Conservation (phyloP, 2,797 vertebrate species). For the Sebastes taczanowskii region DNA sequence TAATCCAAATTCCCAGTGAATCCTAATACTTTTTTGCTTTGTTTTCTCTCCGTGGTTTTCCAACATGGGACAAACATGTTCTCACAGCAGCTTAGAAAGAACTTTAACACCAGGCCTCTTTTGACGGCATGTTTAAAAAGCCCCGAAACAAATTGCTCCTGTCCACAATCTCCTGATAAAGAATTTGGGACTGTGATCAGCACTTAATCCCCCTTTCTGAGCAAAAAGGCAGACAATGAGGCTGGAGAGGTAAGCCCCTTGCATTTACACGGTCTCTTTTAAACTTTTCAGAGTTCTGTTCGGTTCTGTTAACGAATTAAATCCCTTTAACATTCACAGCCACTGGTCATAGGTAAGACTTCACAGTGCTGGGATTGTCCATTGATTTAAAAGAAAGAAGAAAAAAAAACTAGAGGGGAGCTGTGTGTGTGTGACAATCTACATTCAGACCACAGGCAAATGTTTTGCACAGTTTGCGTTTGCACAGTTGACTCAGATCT, state of each 20-base stretch:
- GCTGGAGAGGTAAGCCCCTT: conserved; percentile 68
- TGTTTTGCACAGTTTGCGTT: too few relatives aligned
- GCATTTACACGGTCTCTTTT: conserved; percentile 65
- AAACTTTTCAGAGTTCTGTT: conserved; percentile 53
- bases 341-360: conserved; percentile 41
- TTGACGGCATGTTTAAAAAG: conserved; percentile 61
- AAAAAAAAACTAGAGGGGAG: too few relatives aligned
- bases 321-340: conserved; percentile 70
- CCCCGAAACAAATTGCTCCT: conserved; percentile 71
- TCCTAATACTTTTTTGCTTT: conserved; percentile 14
- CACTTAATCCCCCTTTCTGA: conserved; percentile 73
- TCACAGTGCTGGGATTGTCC: conserved; percentile 28
- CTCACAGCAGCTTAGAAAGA: conserved; percentile 63
- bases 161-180: conserved; percentile 74
- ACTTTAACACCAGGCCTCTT: conserved; percentile 54
- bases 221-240: conserved; percentile 65
- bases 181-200: conserved; percentile 59
- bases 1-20: conserved; percentile 44
- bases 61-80: conserved; percentile 49
- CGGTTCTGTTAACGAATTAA: conserved; percentile 67
- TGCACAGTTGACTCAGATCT: too few relatives aligned
- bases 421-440: too few relatives aligned
- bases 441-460: too few relatives aligned
- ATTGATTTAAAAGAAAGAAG: too few relatives aligned
- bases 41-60: conserved; percentile 17